Evolutionary conservation across 1,140 invertebrate genomes (phyloP), one percentile per base, ranked within the genome.

Genomic region (Trachelipus rathkii): DNA sequence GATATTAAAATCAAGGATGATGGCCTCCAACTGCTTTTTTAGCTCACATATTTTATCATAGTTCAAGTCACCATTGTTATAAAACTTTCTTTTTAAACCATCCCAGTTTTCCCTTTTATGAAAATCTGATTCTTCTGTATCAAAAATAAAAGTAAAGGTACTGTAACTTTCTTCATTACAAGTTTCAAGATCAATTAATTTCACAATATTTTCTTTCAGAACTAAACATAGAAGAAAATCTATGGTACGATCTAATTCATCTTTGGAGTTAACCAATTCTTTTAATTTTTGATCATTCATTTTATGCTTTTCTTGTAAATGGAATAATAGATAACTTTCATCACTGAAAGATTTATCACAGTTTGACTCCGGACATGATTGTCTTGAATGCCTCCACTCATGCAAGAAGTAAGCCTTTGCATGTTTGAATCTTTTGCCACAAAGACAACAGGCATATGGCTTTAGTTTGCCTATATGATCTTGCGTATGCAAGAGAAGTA

Each of bases 311-410:
- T 60, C 19, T 8, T 15, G 50, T 8, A 60, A 60, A 60, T 60
- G 50, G 8, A 60, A 13, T 60, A 60, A 60, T 15, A 60, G 50
- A 60, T 60, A 60, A 19, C 50, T 60, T 60, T 60, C 50, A 60
- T 60, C 50, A 15, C 8, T 8, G 8, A 60, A 60, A 13, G 2
- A 19, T 15, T 60, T 19, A 19, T 60, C 11, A 60, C 50, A 60
- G 19, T 19, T 19, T 15, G 11, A 15, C 19, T 60, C 50, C 4
- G 50, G 19, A 19, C 50, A 60, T 4, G 11, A 15, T 60, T 60
- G 50, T 60, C 8, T 60, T 19, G 11, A 13, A 60, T 60, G 50
- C 19, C 50, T 60, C 50, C 50, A 60, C 19, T 60, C 50, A 60
- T 60, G 50, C 11, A 60, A 19, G 19, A 60, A 60, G 50, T 15